A percentile compares a stretch with the other conserved stretches of the same genome.
Evolutionary conservation across 2,113 vertebrate species (phyloP).

Genomic region (Burhinus bistriatus): DNA sequence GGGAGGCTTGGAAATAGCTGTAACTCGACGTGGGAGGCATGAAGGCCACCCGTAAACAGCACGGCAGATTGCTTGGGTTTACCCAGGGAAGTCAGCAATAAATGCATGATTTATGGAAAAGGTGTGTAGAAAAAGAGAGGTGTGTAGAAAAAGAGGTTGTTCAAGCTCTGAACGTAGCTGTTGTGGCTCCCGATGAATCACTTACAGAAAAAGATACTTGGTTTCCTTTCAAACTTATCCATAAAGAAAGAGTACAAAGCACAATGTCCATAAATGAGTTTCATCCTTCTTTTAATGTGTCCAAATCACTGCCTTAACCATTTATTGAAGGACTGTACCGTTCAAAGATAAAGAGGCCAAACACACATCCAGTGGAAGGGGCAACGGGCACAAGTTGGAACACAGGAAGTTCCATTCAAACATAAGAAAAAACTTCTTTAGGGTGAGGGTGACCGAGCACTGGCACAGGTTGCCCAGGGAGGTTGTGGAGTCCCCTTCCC

Average conservation of each 20-base stretch:
- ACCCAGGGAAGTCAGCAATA: slow-evolving; percentile 8
- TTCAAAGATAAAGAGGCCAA: slow-evolving; percentile 3
- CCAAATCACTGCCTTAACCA: not conserved
- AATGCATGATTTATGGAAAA: slow-evolving; percentile 9
- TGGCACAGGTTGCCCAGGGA: too few relatives aligned
- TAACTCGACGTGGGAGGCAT: not conserved
- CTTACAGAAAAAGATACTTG: not conserved
- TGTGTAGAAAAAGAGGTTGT: not conserved
- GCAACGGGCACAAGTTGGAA: too few relatives aligned
- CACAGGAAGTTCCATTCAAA: too few relatives aligned
- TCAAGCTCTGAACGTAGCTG: not conserved
- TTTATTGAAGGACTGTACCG: not conserved
- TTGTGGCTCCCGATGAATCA: not conserved
- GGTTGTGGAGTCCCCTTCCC: too few relatives aligned
- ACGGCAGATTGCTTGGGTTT: not conserved
- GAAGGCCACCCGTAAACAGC: not conserved
- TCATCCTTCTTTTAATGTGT: slow-evolving; percentile 1
- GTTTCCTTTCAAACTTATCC: slow-evolving; percentile 13
- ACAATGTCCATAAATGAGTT: slow-evolving; percentile 34
- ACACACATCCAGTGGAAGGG: not conserved
- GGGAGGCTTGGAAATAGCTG: not conserved
- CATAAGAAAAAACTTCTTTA: too few relatives aligned
- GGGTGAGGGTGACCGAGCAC: too few relatives aligned
- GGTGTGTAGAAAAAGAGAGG: not conserved
- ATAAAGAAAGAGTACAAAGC: slow-evolving; percentile 8